Percentiles rank a stretch among this genome's conserved stretches.
Conservation (phyloP, 2,797 vertebrate species). For the Gadopsis bispinosus region DNA sequence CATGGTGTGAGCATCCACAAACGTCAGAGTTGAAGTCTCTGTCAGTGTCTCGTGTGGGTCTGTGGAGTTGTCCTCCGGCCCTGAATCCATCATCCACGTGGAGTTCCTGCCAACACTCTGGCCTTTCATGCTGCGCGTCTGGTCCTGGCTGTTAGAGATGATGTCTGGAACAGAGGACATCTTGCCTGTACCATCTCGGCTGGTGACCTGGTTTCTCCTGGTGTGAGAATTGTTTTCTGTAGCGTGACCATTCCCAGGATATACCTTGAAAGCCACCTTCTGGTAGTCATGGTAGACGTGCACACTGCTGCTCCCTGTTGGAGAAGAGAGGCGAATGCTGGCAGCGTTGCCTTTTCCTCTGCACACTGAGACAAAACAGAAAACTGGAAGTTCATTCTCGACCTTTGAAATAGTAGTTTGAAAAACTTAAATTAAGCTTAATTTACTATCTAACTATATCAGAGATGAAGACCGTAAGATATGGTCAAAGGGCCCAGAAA, state of each 20-base stretch:
- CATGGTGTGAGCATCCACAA: conserved; percentile 89
- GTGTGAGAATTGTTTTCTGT: conserved; percentile 86
- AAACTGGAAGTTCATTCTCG: neutral
- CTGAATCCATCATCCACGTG: conserved; percentile 65
- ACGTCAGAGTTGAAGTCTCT: conserved; percentile 91
- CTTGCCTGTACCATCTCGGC: conserved; percentile 74
- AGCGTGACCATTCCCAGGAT: conserved; percentile 83
- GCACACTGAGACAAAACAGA: conserved; percentile 49
- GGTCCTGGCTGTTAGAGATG: conserved; percentile 80
- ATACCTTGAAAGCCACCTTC: conserved; percentile 89
- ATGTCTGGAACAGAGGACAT: conserved; percentile 72
- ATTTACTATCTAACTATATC: neutral
- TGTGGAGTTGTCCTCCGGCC: conserved; percentile 79
- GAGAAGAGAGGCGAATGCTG: conserved; percentile 88
- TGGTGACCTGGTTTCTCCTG: conserved; percentile 84
- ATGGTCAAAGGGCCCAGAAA: neutral
- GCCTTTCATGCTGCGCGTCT: conserved; percentile 61
- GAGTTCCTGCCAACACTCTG: conserved; percentile 43
- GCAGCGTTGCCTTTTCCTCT: conserved; percentile 84
- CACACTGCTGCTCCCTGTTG: conserved; percentile 88
- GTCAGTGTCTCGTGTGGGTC: conserved; percentile 85
- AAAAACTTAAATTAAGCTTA: conserved; percentile 9
- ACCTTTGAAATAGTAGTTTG: neutral
- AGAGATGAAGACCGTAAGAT: neutral
- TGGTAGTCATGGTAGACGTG: conserved; percentile 90